Evolutionary conservation across 2,888 invertebrate species (phyloP).

Genomic region (Hipparchia semele): DNA sequence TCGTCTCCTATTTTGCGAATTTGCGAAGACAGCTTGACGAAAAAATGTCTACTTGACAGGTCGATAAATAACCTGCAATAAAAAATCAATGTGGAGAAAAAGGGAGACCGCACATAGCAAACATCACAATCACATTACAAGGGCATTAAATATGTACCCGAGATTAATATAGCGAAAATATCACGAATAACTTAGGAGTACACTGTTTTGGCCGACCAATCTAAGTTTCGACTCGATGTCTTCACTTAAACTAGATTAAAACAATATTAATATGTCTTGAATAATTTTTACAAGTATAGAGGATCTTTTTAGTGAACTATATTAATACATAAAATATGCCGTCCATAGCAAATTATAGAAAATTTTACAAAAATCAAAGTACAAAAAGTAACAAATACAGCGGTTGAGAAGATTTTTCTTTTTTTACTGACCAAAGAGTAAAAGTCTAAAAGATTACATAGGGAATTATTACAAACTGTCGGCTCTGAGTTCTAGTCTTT

Average conservation of each 20-base stretch:
- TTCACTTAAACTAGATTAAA: conserved; percentile 36
- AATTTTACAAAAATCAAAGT: conserved; percentile 60
- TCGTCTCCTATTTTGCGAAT: conserved; percentile 83
- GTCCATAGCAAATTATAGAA: conserved; percentile 50
- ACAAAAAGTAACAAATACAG: conserved; percentile 55
- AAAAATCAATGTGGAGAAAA: conserved; percentile 75
- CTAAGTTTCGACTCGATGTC: conserved; percentile 29
- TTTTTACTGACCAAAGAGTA: not conserved
- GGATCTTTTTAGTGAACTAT: conserved; percentile 43
- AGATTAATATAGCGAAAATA: conserved; percentile 34
- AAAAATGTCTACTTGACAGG: conserved; percentile 82
- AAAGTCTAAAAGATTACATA: not conserved
- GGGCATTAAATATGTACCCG: conserved; percentile 38
- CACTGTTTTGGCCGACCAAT: conserved; percentile 22
- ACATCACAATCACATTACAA: conserved; percentile 35
- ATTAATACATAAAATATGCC: conserved; percentile 49
- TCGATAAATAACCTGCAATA: conserved; percentile 81
- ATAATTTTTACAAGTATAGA: conserved; percentile 36
- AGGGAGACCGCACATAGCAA: conserved; percentile 34
- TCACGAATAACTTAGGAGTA: conserved; percentile 32
- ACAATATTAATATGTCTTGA: conserved; percentile 34
- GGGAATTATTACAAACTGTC: not conserved
- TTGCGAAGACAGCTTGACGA: conserved; percentile 70
- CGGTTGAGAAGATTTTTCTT: conserved; percentile 52
- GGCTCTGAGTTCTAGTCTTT: not conserved